These are phyloP conservation scores for Otis tarda DNA, from an alignment of 2,113 vertebrate species.

Conservation along the genomic window DNA sequence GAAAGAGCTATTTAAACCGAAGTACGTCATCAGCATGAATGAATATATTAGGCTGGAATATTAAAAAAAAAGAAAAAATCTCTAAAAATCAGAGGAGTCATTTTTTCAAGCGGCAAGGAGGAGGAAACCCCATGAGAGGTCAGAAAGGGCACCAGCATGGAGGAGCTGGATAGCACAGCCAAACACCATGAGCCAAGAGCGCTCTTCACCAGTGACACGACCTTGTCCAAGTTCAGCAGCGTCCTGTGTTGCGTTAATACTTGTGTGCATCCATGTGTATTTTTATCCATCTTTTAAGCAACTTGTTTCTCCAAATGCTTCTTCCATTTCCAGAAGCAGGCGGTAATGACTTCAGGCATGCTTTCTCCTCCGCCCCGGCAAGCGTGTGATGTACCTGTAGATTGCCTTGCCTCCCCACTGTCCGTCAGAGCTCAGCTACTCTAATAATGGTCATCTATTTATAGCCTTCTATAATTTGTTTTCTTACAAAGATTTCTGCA, in stretches of 20 bases:
- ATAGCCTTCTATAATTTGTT: slow-evolving; percentile 48
- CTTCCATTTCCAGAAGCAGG: neutral
- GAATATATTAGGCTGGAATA: neutral
- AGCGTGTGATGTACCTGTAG: neutral
- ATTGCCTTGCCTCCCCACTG: neutral
- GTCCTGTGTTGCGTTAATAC: neutral
- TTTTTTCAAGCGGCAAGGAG: neutral
- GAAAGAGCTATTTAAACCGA: neutral
- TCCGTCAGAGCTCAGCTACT: neutral
- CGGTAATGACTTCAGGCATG: neutral
- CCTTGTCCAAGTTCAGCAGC: neutral
- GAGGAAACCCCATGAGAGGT: neutral
- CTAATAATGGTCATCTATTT: slow-evolving; percentile 45
- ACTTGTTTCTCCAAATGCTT: neutral
- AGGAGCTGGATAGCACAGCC: neutral
- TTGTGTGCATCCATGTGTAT: neutral
- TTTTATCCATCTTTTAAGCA: neutral
- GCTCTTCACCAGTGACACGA: neutral
- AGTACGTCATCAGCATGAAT: neutral
- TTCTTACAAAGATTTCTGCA: slow-evolving; percentile 30
- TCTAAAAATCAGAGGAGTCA: neutral
- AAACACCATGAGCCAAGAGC: neutral
- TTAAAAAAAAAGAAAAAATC: too few species aligned
- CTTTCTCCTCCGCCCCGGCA: neutral
- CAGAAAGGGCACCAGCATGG: neutral